A percentile compares a stretch with the other conserved stretches of the same genome.
Evolutionary conservation across 2,113 vertebrate genomes (phyloP).

Genomic region (Gymnarchus niloticus): DNA sequence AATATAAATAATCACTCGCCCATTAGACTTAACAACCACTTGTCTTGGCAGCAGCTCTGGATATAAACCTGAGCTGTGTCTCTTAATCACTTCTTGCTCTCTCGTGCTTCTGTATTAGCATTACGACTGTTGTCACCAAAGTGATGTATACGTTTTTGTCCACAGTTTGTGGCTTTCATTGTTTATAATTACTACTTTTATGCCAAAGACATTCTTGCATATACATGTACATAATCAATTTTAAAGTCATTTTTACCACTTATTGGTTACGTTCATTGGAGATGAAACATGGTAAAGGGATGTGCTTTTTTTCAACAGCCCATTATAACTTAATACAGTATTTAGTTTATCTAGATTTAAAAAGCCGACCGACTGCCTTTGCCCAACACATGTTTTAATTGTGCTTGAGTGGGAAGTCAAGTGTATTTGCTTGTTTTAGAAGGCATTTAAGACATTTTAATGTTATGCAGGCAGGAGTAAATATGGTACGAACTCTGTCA

Average conservation of each 20-base stretch:
- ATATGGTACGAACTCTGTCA: neutral
- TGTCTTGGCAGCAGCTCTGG: neutral
- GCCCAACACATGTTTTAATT: neutral
- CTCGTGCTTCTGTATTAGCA: neutral
- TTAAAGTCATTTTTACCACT: neutral
- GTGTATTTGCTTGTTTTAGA: neutral
- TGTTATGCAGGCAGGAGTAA: too few relatives aligned
- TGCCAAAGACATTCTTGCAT: neutral
- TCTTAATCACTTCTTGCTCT: neutral
- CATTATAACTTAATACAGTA: neutral
- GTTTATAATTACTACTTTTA: neutral
- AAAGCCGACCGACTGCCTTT: neutral
- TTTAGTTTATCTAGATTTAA: neutral
- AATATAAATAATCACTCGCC: neutral
- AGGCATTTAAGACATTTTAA: too few relatives aligned
- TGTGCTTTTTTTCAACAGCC: neutral
- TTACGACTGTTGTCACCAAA: neutral
- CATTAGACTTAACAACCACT: neutral
- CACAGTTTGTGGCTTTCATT: neutral
- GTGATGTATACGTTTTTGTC: neutral
- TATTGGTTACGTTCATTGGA: neutral
- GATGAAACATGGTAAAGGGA: neutral
- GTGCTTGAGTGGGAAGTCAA: neutral
- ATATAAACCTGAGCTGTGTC: neutral
- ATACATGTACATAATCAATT: neutral